phyloP scores from a whole-genome alignment of 2,113 vertebrate species.

The Opisthocomus hoazin region DNA sequence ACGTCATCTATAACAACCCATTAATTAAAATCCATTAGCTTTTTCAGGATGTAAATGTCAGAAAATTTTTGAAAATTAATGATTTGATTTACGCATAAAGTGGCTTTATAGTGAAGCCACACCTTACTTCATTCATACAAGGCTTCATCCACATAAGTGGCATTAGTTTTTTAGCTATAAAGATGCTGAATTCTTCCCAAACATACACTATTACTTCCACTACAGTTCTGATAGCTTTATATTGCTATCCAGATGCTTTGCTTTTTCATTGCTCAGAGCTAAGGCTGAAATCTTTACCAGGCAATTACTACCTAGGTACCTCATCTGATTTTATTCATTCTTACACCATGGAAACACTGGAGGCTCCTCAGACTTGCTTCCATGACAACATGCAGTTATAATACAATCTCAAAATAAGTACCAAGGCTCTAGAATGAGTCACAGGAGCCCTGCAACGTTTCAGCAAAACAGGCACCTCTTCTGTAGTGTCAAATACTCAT shows the following conservation, averaged over 20 bases:
- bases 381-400: constrained; percentile 69
- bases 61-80: neutral
- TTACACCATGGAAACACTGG: constrained; percentile 75
- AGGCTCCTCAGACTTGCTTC: constrained; percentile 57
- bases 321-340: constrained; percentile 67
- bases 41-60: neutral
- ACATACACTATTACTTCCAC: neutral
- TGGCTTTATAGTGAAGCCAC: neutral
- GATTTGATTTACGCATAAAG: neutral
- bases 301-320: constrained; percentile 15
- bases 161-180: neutral
- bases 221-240: neutral
- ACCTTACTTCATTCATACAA: neutral
- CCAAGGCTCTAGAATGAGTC: neutral
- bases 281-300: constrained; percentile 15
- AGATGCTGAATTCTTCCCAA: neutral
- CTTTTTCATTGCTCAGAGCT: neutral
- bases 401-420: constrained; percentile 24
- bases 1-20: neutral
- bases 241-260: neutral
- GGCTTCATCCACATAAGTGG: neutral
- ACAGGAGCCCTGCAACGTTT: neutral
- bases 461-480: neutral
- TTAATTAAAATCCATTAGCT: neutral
- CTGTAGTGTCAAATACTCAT: neutral